Percentiles rank a stretch among this genome's conserved stretches.
Evolutionary conservation across 2,888 invertebrate genomes (phyloP).

Genomic region (Hirtodrosophila histrioides): DNA sequence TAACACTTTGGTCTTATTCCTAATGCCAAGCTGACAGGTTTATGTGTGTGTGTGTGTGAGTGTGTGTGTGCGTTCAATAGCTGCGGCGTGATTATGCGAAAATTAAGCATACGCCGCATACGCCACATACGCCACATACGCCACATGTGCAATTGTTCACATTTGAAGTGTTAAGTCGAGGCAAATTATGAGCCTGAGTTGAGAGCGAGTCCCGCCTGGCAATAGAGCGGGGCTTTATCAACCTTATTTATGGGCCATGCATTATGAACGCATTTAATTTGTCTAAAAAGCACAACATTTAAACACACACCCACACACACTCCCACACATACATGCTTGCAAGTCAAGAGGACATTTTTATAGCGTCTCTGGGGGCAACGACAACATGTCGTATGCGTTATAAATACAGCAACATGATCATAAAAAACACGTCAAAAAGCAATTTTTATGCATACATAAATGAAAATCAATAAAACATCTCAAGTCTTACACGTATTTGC

Average conservation of each 20-base stretch:
- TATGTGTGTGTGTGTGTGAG: conserved; percentile 43
- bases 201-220: conserved; percentile 31
- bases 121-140: conserved; percentile 55
- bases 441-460: conserved; percentile 73
- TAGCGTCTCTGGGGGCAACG: conserved; percentile 37
- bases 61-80: conserved; percentile 50
- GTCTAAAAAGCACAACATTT: conserved; percentile 61
- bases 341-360: conserved; percentile 37
- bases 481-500: conserved; percentile 27
- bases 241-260: conserved; percentile 63
- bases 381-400: conserved; percentile 62
- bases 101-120: conserved; percentile 69
- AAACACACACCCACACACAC: conserved; percentile 10
- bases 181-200: conserved; percentile 49
- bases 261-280: conserved; percentile 77
- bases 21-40: conserved; percentile 75
- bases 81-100: conserved; percentile 67
- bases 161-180: conserved; percentile 70
- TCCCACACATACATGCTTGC: neutral
- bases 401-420: conserved; percentile 55
- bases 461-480: conserved; percentile 75
- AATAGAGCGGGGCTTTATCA: conserved; percentile 58
- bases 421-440: conserved; percentile 72
- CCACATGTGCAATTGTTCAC: conserved; percentile 63
- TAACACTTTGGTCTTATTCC: conserved; percentile 72